Evolutionary conservation across 2,113 vertebrate species (phyloP).

Genomic region (Myrmophylax atrothorax): DNA sequence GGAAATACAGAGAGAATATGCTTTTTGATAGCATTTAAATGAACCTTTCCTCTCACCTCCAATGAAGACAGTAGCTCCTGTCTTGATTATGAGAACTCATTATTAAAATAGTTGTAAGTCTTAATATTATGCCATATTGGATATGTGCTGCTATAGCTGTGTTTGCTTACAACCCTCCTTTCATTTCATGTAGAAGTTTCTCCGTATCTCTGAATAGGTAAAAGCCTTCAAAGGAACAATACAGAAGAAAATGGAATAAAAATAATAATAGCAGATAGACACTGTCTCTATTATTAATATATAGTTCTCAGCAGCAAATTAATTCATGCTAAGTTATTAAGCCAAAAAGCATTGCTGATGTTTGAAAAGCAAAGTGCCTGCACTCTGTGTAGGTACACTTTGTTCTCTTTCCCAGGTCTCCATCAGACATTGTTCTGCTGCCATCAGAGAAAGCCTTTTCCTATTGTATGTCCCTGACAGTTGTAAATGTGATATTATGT

Average conservation of each 20-base stretch:
- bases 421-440: not conserved
- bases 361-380: constrained; percentile 16
- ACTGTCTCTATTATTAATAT: not conserved
- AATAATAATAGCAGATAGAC: constrained; percentile 10
- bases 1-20: not conserved
- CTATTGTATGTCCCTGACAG: not conserved
- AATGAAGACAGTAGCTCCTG: not conserved
- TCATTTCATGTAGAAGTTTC: not conserved
- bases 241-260: not conserved
- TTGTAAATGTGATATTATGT: constrained; percentile 5
- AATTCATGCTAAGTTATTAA: constrained; percentile 23
- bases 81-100: not conserved
- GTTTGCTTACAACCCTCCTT: not conserved
- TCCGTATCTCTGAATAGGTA: not conserved
- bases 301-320: constrained; percentile 16
- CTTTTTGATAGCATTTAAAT: not conserved
- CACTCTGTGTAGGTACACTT: not conserved
- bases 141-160: not conserved
- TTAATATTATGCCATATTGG: not conserved
- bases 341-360: not conserved
- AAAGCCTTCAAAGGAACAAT: constrained; percentile 25
- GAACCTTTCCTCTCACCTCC: not conserved
- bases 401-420: not conserved
- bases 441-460: not conserved
- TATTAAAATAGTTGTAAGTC: not conserved